Evolutionary conservation across 2,888 invertebrate species (phyloP), one percentile per base, ranked within the genome.

Genomic region (Cacoxenus indagator): DNA sequence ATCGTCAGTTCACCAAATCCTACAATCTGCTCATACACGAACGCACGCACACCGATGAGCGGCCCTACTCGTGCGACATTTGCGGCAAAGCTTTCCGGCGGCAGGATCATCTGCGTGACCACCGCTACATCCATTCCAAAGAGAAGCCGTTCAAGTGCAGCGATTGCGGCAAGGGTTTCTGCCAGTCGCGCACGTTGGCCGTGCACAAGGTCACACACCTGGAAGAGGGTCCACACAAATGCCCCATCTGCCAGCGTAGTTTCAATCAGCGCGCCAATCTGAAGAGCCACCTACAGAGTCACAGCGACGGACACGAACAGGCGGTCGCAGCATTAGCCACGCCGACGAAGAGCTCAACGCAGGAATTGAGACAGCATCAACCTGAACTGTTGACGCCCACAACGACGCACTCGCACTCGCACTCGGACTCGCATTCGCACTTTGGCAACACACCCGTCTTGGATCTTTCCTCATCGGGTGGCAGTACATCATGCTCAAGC

Each of bases 91-190:
- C 97, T 22, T 98, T 98, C 90, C 91, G 98, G 73, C 91, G 98
- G 81, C 98, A 98, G 89, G 98, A 98, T 89, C 96, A 96, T 88
- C 91, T 96, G 72, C 92, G 96, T 89, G 96, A 96, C 86, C 96
- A 96, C 90, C 94, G 95, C 87, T 99, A 98, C 89, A 99, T 98
- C 76, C 99, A 99, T 89, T 96, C 96, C 76, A 98, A 98, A 87
- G 97, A 98, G 89, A 99, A 99, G 88, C 99, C 99, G 0, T 99
- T 98, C 90, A 98, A 97, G 86, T 99, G 99, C 88, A 92, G 91
- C 3, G 95, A 97, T 81, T 99, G 99, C 88, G 97, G 97, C 55
- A 99, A 99, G 89, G 99, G 99, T 4, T 99, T 99, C 89, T 99
- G 99, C 87, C 99, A 99, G 87, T 96, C 96, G 24, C 91, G 99